Evolutionary conservation across 2,797 vertebrate species (phyloP).

Genomic region (Mastacembelus armatus): DNA sequence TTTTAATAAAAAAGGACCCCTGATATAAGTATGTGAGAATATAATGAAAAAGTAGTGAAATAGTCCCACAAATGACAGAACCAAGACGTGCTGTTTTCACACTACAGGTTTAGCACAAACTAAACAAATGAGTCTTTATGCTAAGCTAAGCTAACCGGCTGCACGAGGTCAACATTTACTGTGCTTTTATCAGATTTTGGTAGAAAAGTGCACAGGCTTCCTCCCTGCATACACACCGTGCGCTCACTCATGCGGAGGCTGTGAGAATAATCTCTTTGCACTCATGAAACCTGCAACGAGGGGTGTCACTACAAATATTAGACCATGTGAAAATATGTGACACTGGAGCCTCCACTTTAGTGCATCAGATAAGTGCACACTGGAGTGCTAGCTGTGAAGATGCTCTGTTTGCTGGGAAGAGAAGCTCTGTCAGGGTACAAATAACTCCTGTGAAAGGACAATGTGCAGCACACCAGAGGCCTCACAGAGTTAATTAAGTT

Average conservation of each 20-base stretch:
- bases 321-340: conserved; percentile 43
- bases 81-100: no score
- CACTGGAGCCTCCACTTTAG: conserved; percentile 25
- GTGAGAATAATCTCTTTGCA: conserved; percentile 33
- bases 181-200: no score
- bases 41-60: no score
- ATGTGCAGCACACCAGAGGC: neutral
- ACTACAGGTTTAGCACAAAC: no score
- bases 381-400: conserved; percentile 29
- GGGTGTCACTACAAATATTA: conserved; percentile 38
- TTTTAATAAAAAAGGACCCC: no score
- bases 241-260: conserved; percentile 19
- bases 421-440: neutral
- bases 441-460: conserved; percentile 1
- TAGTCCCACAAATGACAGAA: no score
- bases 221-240: neutral
- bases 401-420: conserved; percentile 34
- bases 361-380: conserved; percentile 31
- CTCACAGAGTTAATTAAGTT: neutral
- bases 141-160: no score
- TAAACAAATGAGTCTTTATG: no score
- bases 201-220: neutral
- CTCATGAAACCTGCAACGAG: conserved; percentile 42
- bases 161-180: no score
- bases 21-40: no score